phyloP scores from a whole-genome alignment of 2,113 vertebrate genomes.

The Microtus ochrogaster region DNA sequence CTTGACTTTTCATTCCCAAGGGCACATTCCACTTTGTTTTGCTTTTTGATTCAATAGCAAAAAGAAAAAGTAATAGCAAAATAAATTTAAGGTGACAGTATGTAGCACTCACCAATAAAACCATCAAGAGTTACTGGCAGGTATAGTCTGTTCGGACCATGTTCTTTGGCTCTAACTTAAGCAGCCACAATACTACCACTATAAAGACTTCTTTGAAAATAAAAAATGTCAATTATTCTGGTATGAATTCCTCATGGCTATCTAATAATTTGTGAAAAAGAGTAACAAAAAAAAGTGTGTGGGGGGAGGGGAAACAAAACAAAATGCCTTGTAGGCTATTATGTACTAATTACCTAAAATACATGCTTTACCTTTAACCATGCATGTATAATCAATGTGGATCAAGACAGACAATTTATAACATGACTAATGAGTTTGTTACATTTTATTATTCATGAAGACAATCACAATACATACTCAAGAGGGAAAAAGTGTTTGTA shows the following conservation, averaged over 20 bases:
- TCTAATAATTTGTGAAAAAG: slow-evolving; percentile 20
- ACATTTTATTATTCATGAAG: slow-evolving; percentile 62
- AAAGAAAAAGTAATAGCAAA: not conserved
- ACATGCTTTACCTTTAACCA: slow-evolving; percentile 53
- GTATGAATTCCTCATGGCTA: not conserved
- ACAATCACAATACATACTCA: slow-evolving; percentile 61
- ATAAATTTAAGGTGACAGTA: not conserved
- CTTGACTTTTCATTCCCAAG: slow-evolving; percentile 54
- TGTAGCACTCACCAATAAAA: slow-evolving; percentile 40
- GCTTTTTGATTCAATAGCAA: slow-evolving; percentile 63
- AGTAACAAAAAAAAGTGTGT: not conserved
- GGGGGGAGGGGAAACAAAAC: not conserved
- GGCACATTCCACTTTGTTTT: slow-evolving; percentile 50
- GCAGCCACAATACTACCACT: slow-evolving; percentile 26
- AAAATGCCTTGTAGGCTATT: slow-evolving; percentile 15
- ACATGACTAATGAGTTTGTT: slow-evolving; percentile 33
- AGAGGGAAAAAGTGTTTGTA: slow-evolving; percentile 35
- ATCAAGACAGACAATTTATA: slow-evolving; percentile 62
- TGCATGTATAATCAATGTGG: slow-evolving; percentile 36
- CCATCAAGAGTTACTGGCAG: slow-evolving; percentile 28
- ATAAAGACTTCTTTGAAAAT: slow-evolving; percentile 19
- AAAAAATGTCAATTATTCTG: slow-evolving; percentile 49
- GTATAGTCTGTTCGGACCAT: slow-evolving; percentile 45
- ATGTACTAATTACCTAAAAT: slow-evolving; percentile 46
- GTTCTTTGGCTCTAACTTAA: slow-evolving; percentile 42